Conservation (phyloP, 2,797 vertebrate species). For the Sardinella longiceps region DNA sequence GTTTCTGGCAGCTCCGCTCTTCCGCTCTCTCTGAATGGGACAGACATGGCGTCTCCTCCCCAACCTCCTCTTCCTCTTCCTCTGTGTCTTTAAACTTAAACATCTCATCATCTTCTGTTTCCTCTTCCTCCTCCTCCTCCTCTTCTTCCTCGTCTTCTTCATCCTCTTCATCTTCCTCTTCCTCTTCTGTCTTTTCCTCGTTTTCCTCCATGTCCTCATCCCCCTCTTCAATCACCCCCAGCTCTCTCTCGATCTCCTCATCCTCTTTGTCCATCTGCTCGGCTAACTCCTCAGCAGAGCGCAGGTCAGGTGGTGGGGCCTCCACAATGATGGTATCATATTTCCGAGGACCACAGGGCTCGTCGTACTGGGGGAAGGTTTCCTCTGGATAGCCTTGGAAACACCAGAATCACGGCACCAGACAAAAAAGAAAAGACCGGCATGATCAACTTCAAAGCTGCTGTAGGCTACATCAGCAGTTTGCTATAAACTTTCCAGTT, state of each 20-base stretch:
- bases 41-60: conserved; percentile 60
- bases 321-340: conserved; percentile 66
- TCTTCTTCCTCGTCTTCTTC: conserved; percentile 62
- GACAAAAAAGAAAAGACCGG: no score
- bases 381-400: conserved; percentile 91
- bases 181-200: conserved; percentile 37
- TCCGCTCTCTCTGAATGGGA: conserved; percentile 33
- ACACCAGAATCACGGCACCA: not conserved
- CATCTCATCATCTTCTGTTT: conserved; percentile 26
- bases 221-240: conserved; percentile 40
- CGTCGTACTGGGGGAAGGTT: conserved; percentile 84
- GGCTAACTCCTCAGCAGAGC: conserved; percentile 89
- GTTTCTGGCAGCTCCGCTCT: conserved; percentile 47
- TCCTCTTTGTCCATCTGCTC: conserved; percentile 84
- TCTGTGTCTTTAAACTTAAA: conserved; percentile 28
- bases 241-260: conserved; percentile 65
- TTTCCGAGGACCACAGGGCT: conserved; percentile 54
- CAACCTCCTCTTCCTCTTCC: conserved; percentile 49
- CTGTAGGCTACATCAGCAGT: not conserved
- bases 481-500: not conserved
- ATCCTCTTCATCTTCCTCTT: conserved; percentile 78
- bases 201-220: conserved; percentile 45
- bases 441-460: not conserved
- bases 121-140: conserved; percentile 47
- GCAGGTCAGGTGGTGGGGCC: conserved; percentile 69